A percentile compares a stretch with the other conserved stretches of the same genome.
phyloP scores from a whole-genome alignment of 2,113 vertebrate species.

The Epinephelus lanceolatus region DNA sequence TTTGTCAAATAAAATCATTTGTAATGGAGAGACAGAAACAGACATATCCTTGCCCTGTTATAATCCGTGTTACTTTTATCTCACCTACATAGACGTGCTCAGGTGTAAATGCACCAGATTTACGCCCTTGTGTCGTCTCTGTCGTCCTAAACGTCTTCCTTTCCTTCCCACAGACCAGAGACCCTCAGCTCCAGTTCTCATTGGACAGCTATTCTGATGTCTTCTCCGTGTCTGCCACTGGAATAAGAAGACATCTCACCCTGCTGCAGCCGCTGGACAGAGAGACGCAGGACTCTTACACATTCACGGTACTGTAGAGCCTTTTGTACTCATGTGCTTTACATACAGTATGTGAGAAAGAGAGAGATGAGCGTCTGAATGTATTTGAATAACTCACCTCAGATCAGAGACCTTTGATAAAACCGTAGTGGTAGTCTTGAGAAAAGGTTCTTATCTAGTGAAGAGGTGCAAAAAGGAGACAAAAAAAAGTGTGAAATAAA shows the following conservation, averaged over 20 bases:
- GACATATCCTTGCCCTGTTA: no score
- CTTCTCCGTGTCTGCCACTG: constrained; percentile 89
- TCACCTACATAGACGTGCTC: no score
- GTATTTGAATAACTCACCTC: constrained; percentile 38
- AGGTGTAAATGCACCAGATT: not conserved
- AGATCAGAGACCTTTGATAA: constrained; percentile 10
- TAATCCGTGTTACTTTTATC: not conserved
- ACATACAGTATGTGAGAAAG: not conserved
- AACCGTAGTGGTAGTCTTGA: not conserved
- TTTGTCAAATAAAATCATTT: not conserved
- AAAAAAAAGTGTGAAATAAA: not conserved
- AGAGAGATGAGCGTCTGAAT: constrained; percentile 20
- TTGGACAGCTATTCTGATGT: constrained; percentile 89
- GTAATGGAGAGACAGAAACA: not conserved
- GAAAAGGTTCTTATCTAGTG: not conserved
- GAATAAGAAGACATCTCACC: constrained; percentile 93
- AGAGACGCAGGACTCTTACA: constrained; percentile 92
- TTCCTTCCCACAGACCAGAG: constrained; percentile 87
- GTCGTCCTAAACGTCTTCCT: constrained; percentile 17
- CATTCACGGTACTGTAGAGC: constrained; percentile 88
- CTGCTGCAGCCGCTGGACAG: constrained; percentile 93
- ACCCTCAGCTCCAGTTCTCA: constrained; percentile 91
- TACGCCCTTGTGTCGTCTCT: no score
- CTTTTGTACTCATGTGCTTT: not conserved
- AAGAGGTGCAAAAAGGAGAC: not conserved